Conservation (phyloP, 2,797 vertebrate genomes). For the Chelidonichthys spinosus region DNA sequence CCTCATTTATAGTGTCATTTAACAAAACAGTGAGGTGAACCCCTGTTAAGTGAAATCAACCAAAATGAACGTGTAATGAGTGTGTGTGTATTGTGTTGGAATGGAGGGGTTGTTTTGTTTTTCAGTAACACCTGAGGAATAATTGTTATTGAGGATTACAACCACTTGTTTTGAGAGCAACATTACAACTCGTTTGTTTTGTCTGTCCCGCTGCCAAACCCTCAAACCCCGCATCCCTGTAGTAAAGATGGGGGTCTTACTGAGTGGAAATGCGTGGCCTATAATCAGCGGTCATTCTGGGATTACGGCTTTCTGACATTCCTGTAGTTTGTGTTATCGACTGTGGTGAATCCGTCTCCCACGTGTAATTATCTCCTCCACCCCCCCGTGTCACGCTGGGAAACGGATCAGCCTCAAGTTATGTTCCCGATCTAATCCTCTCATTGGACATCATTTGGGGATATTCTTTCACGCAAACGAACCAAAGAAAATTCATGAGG, state of each 20-base stretch:
- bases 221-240: background rate
- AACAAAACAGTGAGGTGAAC: background rate
- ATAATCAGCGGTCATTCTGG: constrained; percentile 50
- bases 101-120: constrained; percentile 33
- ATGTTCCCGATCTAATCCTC: constrained; percentile 50
- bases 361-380: constrained; percentile 33
- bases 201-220: constrained; percentile 18
- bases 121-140: constrained; percentile 41
- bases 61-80: background rate
- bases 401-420: constrained; percentile 17
- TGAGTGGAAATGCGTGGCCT: constrained; percentile 20
- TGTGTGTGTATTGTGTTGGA: constrained; percentile 11
- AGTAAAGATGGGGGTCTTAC: background rate
- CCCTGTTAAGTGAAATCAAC: background rate
- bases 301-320: constrained; percentile 49
- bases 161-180: constrained; percentile 39
- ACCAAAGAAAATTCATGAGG: constrained; percentile 8
- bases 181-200: constrained; percentile 49
- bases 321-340: constrained; percentile 59
- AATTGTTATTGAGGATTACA: constrained; percentile 34
- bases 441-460: constrained; percentile 37
- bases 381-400: constrained; percentile 7
- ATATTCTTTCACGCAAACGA: constrained; percentile 33
- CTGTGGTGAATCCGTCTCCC: constrained; percentile 59
- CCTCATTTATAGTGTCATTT: background rate